phyloP scores from a whole-genome alignment of 2,797 vertebrate genomes.

The Bufotes viridis region DNA sequence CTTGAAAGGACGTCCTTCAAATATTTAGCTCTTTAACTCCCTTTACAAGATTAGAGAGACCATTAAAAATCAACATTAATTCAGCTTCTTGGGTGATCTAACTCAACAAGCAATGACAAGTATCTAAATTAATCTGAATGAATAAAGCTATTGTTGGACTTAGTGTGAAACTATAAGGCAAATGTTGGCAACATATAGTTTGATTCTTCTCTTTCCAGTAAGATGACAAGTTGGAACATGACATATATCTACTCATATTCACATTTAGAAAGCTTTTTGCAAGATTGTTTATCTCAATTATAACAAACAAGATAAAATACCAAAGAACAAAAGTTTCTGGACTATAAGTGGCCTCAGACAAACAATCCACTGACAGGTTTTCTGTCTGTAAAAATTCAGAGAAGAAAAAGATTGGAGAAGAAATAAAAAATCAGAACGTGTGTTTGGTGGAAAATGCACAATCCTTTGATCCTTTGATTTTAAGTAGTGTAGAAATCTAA shows the following conservation, averaged over 20 bases:
- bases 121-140: not conserved
- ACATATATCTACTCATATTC: not conserved
- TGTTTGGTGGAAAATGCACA: not conserved
- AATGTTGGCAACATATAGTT: not conserved
- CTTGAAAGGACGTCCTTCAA: not conserved
- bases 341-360: not conserved
- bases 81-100: conserved; percentile 24
- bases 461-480: no score
- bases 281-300: not conserved
- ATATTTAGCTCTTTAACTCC: not conserved
- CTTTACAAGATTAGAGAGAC: conserved; percentile 24
- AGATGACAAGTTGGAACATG: conserved; percentile 10
- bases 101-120: conserved; percentile 23
- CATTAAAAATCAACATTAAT: conserved; percentile 8
- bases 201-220: conserved; percentile 23
- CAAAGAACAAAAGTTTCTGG: not conserved
- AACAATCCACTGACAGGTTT: not conserved
- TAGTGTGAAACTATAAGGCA: not conserved
- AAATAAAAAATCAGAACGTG: not conserved
- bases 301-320: not conserved
- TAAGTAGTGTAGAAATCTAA: no score
- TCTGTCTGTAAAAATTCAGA: no score
- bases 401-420: no score
- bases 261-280: not conserved
- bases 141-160: conserved; percentile 9